A percentile compares a stretch with the other conserved stretches of the same genome.
phyloP scores from a whole-genome alignment of 2,797 vertebrate species.

The Jordanella pulchra region DNA sequence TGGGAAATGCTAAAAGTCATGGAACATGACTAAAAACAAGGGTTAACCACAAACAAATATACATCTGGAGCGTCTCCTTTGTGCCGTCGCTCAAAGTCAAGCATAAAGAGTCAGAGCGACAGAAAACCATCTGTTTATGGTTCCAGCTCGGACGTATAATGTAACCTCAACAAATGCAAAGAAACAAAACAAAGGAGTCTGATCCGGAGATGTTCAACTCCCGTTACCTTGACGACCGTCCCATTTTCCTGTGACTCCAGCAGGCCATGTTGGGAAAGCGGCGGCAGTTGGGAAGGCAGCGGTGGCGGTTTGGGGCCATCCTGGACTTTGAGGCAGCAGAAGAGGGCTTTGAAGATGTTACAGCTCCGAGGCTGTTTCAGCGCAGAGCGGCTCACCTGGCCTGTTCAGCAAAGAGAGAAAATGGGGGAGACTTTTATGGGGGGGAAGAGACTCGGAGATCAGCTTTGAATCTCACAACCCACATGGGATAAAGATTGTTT shows the following conservation, averaged over 20 bases:
- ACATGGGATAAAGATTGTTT: neutral
- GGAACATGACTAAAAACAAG: neutral
- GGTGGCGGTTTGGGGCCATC: conserved; percentile 81
- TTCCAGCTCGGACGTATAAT: conserved; percentile 39
- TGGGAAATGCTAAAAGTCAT: neutral
- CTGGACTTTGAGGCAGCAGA: conserved; percentile 88
- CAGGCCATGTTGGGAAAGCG: conserved; percentile 81
- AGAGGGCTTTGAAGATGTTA: conserved; percentile 89
- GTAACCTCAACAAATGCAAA: conserved; percentile 41
- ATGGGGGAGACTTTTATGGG: conserved; percentile 11
- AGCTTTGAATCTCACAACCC: conserved; percentile 10
- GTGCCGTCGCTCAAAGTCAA: too few relatives aligned
- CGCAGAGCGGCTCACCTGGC: conserved; percentile 85
- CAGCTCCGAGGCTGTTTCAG: conserved; percentile 88
- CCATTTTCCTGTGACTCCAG: conserved; percentile 86
- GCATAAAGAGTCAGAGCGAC: neutral
- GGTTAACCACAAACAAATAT: too few relatives aligned
- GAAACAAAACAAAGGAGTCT: conserved; percentile 7
- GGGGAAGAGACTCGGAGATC: conserved; percentile 22
- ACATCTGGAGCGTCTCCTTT: too few relatives aligned
- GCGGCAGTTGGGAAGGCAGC: conserved; percentile 55
- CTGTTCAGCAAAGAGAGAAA: conserved; percentile 60
- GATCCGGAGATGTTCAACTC: conserved; percentile 19
- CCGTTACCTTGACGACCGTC: conserved; percentile 86
- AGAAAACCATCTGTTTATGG: neutral